Evolutionary conservation across 2,888 invertebrate genomes (phyloP).

Genomic region (Tachina grossa): DNA sequence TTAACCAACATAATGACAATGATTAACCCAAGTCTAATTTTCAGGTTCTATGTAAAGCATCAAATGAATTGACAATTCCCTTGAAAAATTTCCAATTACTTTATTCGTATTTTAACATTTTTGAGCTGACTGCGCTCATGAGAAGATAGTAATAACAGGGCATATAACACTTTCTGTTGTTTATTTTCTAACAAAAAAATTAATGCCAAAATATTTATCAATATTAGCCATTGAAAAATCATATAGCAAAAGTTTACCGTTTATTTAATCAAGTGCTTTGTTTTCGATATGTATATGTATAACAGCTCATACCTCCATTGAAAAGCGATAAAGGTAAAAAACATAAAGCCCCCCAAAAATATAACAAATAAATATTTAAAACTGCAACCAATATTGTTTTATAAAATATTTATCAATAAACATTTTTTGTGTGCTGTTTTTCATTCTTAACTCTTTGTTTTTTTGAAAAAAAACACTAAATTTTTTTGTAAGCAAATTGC

Average conservation of each 20-base stretch:
- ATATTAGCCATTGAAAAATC: too few relatives aligned
- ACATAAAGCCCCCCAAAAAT: neutral
- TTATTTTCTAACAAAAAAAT: too few relatives aligned
- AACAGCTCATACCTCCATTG: neutral
- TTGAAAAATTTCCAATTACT: too few relatives aligned
- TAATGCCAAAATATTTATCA: too few relatives aligned
- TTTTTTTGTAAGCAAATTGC: conserved; percentile 62
- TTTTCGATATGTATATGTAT: conserved; percentile 8
- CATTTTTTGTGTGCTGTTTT: conserved; percentile 24
- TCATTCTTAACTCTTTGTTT: neutral
- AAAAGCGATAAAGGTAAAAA: conserved; percentile 43
- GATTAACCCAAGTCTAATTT: too few relatives aligned
- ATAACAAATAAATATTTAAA: conserved; percentile 30
- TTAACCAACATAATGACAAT: too few relatives aligned
- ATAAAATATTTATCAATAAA: conserved; percentile 71
- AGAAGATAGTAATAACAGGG: too few relatives aligned
- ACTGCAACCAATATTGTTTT: conserved; percentile 69
- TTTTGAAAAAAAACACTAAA: neutral
- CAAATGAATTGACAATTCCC: too few relatives aligned
- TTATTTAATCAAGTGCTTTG: conserved; percentile 4
- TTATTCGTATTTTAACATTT: too few relatives aligned
- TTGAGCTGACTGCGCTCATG: too few relatives aligned
- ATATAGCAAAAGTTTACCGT: neutral
- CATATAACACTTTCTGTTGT: too few relatives aligned
- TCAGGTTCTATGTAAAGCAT: too few relatives aligned